A percentile compares a stretch with the other conserved stretches of the same genome.
Conservation (phyloP, 2,113 vertebrate genomes). For the Neolamprologus cancellatus region DNA sequence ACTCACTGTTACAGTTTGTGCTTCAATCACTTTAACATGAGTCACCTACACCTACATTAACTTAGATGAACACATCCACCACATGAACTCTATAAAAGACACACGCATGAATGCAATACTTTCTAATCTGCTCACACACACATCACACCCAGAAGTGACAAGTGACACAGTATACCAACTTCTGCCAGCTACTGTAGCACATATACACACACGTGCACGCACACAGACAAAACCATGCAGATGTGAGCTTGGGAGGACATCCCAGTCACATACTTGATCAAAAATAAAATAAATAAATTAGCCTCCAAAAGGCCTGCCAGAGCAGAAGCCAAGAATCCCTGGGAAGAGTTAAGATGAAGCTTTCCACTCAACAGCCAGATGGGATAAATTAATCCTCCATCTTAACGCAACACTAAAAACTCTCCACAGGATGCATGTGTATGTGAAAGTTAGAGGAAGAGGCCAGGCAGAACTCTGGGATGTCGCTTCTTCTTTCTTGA, state of each 20-base stretch:
- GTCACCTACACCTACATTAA: neutral
- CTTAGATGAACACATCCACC: neutral
- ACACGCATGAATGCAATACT: neutral
- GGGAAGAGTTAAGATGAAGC: slow-evolving; percentile 41
- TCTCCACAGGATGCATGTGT: neutral
- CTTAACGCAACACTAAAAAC: slow-evolving; percentile 45
- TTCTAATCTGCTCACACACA: neutral
- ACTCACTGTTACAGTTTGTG: neutral
- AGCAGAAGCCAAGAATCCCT: slow-evolving; percentile 50
- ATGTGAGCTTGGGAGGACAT: neutral
- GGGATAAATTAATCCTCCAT: slow-evolving; percentile 62
- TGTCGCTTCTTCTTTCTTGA: neutral
- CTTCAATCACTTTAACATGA: neutral
- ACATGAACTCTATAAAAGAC: neutral
- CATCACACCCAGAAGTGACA: neutral
- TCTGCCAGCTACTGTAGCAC: neutral
- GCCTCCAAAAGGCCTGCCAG: slow-evolving; percentile 1
- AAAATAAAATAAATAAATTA: neutral
- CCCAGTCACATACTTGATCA: neutral
- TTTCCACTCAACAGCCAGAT: slow-evolving; percentile 53
- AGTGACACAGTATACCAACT: neutral
- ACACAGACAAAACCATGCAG: neutral
- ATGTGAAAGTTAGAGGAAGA: neutral
- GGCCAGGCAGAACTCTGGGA: neutral
- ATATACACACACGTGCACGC: neutral